Evolutionary conservation across 2,113 vertebrate genomes (phyloP).

Genomic region (Brachionichthys hirsutus): DNA sequence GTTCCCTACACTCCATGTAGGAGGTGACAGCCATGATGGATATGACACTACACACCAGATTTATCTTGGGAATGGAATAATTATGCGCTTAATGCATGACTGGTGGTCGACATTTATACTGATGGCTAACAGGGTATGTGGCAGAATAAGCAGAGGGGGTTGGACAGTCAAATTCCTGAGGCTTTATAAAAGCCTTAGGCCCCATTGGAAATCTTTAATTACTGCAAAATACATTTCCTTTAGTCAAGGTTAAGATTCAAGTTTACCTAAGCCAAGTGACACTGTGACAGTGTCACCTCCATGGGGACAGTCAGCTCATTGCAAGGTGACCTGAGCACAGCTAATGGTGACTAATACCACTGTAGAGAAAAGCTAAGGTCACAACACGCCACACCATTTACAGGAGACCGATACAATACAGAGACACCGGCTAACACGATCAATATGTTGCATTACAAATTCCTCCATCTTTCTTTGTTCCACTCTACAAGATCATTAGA

Average conservation of each 20-base stretch:
- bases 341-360: constrained; percentile 71
- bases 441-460: constrained; percentile 64
- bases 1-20: constrained; percentile 82
- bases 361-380: constrained; percentile 56
- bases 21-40: constrained; percentile 88
- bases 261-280: constrained; percentile 66
- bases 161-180: constrained; percentile 51
- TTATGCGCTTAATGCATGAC: constrained; percentile 85
- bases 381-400: constrained; percentile 59
- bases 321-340: constrained; percentile 77
- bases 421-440: constrained; percentile 45
- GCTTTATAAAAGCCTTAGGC: constrained; percentile 39
- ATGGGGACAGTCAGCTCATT: constrained; percentile 45
- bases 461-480: constrained; percentile 62
- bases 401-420: constrained; percentile 40
- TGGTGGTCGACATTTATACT: constrained; percentile 86
- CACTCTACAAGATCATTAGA: constrained; percentile 36
- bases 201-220: constrained; percentile 74
- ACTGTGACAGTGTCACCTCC: constrained; percentile 61
- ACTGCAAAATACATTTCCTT: constrained; percentile 72
- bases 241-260: constrained; percentile 75
- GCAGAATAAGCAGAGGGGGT: constrained; percentile 59
- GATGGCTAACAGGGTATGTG: constrained; percentile 72
- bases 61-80: constrained; percentile 94
- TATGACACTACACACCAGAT: constrained; percentile 85